phyloP scores from a whole-genome alignment of 1,140 invertebrate genomes.

The Drosophila bifasciata region DNA sequence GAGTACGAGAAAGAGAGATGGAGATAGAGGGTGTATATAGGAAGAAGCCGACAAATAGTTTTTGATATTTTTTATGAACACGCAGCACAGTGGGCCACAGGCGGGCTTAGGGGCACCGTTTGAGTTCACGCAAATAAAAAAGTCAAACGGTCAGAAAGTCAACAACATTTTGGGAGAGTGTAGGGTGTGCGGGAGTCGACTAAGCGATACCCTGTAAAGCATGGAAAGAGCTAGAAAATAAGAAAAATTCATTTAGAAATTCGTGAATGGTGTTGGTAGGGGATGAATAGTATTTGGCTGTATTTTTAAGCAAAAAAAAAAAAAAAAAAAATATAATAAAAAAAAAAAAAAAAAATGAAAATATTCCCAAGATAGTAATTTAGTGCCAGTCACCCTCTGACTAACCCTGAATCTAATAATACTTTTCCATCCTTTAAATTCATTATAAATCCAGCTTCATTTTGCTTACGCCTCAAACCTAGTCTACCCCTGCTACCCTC shows the following conservation, averaged over 20 bases:
- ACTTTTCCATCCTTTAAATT: too few relatives aligned
- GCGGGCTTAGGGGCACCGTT: neutral
- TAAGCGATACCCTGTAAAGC: neutral
- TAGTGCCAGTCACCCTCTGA: too few relatives aligned
- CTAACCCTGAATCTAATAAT: too few relatives aligned
- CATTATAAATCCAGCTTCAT: too few relatives aligned
- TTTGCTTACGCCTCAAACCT: neutral
- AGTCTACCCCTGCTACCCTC: neutral
- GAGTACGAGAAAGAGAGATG: constrained; percentile 9
- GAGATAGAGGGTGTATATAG: constrained; percentile 11
- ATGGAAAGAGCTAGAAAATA: too few relatives aligned
- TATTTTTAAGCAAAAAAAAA: too few relatives aligned
- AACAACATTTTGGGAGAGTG: neutral
- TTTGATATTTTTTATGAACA: constrained; percentile 62
- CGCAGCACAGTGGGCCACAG: constrained; percentile 56
- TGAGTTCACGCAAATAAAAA: constrained; percentile 55
- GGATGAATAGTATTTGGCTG: too few relatives aligned
- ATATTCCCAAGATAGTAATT: too few relatives aligned
- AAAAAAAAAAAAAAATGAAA: too few relatives aligned
- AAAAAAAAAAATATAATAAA: too few relatives aligned
- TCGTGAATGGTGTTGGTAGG: too few relatives aligned
- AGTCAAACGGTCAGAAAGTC: constrained; percentile 63
- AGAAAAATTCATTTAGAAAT: too few relatives aligned
- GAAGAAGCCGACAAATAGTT: constrained; percentile 59
- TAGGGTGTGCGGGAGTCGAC: neutral